phyloP scores from a whole-genome alignment of 1,140 invertebrate genomes.

The Drosophila parabipectinata region DNA sequence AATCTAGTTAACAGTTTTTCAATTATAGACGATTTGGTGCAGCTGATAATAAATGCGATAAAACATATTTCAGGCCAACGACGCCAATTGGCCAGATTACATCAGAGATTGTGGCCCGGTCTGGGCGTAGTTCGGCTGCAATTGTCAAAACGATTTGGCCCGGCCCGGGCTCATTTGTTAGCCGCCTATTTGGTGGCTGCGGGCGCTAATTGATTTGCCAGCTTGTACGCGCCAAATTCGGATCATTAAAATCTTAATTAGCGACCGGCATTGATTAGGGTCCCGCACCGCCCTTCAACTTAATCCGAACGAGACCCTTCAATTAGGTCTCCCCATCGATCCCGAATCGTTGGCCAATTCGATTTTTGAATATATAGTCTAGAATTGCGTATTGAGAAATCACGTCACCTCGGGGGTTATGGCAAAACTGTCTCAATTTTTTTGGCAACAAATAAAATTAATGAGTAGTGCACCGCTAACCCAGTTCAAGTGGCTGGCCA shows the following conservation, averaged over 20 bases:
- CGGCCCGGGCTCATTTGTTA: slow-evolving; percentile 53
- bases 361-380: slow-evolving; percentile 38
- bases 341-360: slow-evolving; percentile 45
- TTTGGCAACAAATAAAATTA: slow-evolving; percentile 68
- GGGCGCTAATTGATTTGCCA: slow-evolving; percentile 70
- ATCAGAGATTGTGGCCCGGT: slow-evolving; percentile 50
- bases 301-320: slow-evolving; percentile 20
- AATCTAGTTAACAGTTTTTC: slow-evolving; percentile 83
- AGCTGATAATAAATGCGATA: slow-evolving; percentile 81
- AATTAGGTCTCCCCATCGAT: slow-evolving; percentile 43
- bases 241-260: slow-evolving; percentile 66
- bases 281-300: slow-evolving; percentile 52
- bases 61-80: slow-evolving; percentile 74
- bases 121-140: slow-evolving; percentile 79
- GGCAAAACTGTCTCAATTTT: slow-evolving; percentile 31
- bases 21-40: slow-evolving; percentile 79
- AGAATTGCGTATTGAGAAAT: slow-evolving; percentile 76
- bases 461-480: slow-evolving; percentile 68
- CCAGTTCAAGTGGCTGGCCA: slow-evolving; percentile 73
- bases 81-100: slow-evolving; percentile 68
- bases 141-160: slow-evolving; percentile 74
- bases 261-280: slow-evolving; percentile 48
- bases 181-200: slow-evolving; percentile 28
- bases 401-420: slow-evolving; percentile 40
- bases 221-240: slow-evolving; percentile 30